Percentiles rank a stretch among this genome's conserved stretches.
These are phyloP conservation scores for Cinclus mexicanus DNA, from an alignment of 2,113 vertebrate species.

Conservation along the genomic window DNA sequence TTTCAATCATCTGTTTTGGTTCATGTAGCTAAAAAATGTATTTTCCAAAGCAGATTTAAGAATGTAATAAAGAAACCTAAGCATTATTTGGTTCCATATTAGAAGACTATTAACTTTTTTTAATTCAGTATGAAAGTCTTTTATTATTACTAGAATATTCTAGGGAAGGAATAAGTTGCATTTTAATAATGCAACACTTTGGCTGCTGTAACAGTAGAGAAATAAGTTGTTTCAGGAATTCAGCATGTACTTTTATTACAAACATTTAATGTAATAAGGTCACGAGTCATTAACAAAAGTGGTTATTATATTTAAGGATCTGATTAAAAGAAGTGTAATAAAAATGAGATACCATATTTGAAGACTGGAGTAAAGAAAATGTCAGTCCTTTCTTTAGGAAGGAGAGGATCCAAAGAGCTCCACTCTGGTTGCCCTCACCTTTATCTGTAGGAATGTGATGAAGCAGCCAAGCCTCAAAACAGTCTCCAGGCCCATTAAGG, in stretches of 20 bases:
- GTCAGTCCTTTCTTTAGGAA: neutral
- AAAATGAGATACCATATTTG: neutral
- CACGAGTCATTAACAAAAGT: neutral
- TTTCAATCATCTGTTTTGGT: neutral
- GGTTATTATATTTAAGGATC: constrained; percentile 8
- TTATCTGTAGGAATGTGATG: neutral
- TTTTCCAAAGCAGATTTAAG: neutral
- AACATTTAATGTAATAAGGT: neutral
- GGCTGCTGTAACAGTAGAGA: neutral
- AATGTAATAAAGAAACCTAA: neutral
- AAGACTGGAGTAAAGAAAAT: neutral
- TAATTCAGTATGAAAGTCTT: neutral
- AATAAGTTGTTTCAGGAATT: neutral
- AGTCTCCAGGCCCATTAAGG: neutral
- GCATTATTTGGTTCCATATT: neutral
- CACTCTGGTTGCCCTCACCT: neutral
- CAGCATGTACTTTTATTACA: neutral
- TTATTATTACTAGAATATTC: neutral
- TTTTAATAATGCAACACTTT: constrained; percentile 7
- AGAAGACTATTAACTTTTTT: neutral
- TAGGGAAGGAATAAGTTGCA: neutral
- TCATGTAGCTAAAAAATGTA: neutral
- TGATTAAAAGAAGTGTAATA: neutral
- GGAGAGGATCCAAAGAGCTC: neutral
- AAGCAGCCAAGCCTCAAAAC: neutral